Evolutionary conservation across 2,797 vertebrate species (phyloP), one percentile per base, ranked within the genome.

Genomic region (Limnodromus scolopaceus): DNA sequence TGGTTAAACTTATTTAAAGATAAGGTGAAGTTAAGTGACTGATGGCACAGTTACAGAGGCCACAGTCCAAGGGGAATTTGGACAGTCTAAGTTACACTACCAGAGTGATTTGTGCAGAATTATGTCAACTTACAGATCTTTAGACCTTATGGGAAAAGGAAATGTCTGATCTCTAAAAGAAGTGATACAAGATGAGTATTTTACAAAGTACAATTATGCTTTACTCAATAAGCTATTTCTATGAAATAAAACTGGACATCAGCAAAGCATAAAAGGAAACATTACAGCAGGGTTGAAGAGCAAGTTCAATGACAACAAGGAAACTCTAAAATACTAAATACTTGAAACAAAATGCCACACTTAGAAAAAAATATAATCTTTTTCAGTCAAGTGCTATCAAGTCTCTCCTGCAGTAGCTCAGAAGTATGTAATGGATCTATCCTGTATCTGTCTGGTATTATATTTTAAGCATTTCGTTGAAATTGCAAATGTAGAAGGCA

Each of bases 1-100:
- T 98, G 99, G 98, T 99, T 99, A 98, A 98, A 97, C 97, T 98
- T 98, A 98, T 99, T 99, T 99, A 98, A 98, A 98, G 98, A 98
- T 98, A 97, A 97, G 98, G 97, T 97, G 90, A 96, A 98, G 98
- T 98, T 99, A 98, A 99, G 98, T 98, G 98, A 97, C 97, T 98
- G 98, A 98, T 98, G 98, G 97, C 97, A 92, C 96, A 88, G 96
- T 98, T 98, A 98, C 97, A 96, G 98, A 98, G 97, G 98, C 97
- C 95, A 97, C 84, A 89, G 97, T 99, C 99, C 97, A 63, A 97
- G 83, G 99, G 99, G 99, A 98, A 98, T 99, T 98, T 93, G 98
- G 98, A 98, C 98, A 93, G 97, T 98, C 98, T 98, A 97, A 97
- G 97, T 98, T 98, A 98, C 98, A 98, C 96, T 94, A 97, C 97